Base-by-base conservation (phyloP, 2,113 vertebrate genomes). In the Astatoreochromis straeleni region DNA sequence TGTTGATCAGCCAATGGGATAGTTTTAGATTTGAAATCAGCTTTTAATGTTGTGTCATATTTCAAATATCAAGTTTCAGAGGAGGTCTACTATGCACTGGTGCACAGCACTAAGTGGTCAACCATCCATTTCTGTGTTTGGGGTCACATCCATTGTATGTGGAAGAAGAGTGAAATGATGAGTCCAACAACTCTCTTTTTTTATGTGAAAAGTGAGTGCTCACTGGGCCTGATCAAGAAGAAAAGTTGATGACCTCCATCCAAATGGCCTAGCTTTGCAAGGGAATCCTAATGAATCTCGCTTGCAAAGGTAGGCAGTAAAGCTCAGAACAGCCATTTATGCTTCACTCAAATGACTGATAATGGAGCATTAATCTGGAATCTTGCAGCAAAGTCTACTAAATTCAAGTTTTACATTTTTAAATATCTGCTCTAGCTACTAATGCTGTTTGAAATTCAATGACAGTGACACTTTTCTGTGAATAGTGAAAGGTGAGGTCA, bases 71-170 rank as follows among this genome's bases (percentile, higher is more conserved):
- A 63, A 11, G 58, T 33, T 63, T 35, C 29, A 63, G 58, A 60
- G 5, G 58, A 33, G 58, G 6, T 19, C 9, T 19, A 33, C 58
- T 33, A 5, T 60, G 0, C 57, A 33, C 57, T 60, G 26, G 17
- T 60, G 57, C 0, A 0, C 0, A 6, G 57, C 8, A 3, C 14
- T 31, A 31, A 60, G 14, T 60, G 8, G 0, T 31, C 14, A 31
- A 0, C 26, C 7, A 17, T 58, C 7, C 7, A 0, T 0, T 58
- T 17, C 26, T 4, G 57, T 60, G 1, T 60, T 33, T 60, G 29
- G 57, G 29, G 57, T 60, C 2, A 60, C 33, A 35, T 10, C 0
- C 5, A 60, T 60, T 60, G 0, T 60, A 0, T 60, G 57, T 60
- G 57, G 57, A 60, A 60, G 16, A 60, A 33, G 29, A 60, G 29